phyloP scores from a whole-genome alignment of 1,140 invertebrate species.

The Reticulitermes speratus region DNA sequence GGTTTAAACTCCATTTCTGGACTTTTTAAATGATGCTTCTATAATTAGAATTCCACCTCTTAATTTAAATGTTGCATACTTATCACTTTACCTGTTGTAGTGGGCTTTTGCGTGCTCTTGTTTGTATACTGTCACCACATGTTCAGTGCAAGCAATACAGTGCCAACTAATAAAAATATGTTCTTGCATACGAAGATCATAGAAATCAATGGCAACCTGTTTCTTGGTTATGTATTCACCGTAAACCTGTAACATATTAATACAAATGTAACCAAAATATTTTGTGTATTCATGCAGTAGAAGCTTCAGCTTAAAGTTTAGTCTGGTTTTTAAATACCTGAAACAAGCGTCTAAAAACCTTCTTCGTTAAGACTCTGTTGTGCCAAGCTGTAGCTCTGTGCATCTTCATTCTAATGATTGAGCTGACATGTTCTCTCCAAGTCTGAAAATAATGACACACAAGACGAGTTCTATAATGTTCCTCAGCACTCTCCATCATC shows the following conservation, averaged over 20 bases:
- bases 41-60: too few species aligned
- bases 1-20: too few species aligned
- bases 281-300: background rate
- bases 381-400: background rate
- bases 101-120: background rate
- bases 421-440: background rate
- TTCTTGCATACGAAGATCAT: constrained; percentile 6
- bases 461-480: constrained; percentile 6
- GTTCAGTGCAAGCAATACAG: background rate
- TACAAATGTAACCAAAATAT: background rate
- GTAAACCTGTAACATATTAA: background rate
- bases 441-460: background rate
- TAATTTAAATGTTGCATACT: too few species aligned
- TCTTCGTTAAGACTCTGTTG: background rate
- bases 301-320: background rate
- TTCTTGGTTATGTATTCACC: background rate
- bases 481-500: background rate
- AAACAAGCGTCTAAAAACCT: constrained; percentile 5
- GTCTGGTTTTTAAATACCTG: background rate
- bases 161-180: background rate
- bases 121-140: background rate
- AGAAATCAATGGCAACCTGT: constrained; percentile 27
- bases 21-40: too few species aligned
- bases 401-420: background rate
- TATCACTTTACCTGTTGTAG: background rate